Base-by-base conservation (phyloP, 2,797 vertebrate genomes). In the Natrix natrix region DNA sequence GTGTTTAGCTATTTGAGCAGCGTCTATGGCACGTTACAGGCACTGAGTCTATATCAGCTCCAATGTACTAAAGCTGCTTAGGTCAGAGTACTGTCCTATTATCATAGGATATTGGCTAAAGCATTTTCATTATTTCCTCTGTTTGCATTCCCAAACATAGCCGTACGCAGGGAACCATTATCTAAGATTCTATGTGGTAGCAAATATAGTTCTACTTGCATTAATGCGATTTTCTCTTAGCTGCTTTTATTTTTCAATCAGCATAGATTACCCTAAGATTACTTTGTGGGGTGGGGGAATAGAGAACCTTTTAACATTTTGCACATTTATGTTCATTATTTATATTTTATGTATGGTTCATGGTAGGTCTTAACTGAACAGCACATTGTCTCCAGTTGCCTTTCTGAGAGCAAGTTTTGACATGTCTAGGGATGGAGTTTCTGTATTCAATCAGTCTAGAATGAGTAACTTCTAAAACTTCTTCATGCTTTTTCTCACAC, bases 81-180 rank as follows among this genome's bases (percentile, higher is more conserved):
- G 94, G 94, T 96, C 91, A 95, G 92, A 95, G 94, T 13, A 37
- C 92, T 90, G 92, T 86, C 91, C 95, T 90, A 91, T 89, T 93
- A 57, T 63, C 55, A 94, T 95, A 93, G 93, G 95, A 94, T 96
- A 92, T 89, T 86, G 3, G 90, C 92, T 92, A 90, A 95, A 57
- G 63, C 92, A 91, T 95, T 95, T 88, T 93, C 93, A 92, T 89
- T 10, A 43, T 37, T 11, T 3, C 56, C 66, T 88, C 13, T 56
- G 8, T 90, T 48, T 86, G 37, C 87, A 74, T 92, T 88, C 57
- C 52, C 86, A 86, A 26, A 37, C 22, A 66, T 91, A 88, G 12
- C 12, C 48, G 11, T 74, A 52, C n/a, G 69, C 28, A 94, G 74
- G 14, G 54, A 91, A 66, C 54, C 83, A 83, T 92, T 48, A 78